Conservation (phyloP, 2,113 vertebrate genomes). For the Genyomyrus donnyi region DNA sequence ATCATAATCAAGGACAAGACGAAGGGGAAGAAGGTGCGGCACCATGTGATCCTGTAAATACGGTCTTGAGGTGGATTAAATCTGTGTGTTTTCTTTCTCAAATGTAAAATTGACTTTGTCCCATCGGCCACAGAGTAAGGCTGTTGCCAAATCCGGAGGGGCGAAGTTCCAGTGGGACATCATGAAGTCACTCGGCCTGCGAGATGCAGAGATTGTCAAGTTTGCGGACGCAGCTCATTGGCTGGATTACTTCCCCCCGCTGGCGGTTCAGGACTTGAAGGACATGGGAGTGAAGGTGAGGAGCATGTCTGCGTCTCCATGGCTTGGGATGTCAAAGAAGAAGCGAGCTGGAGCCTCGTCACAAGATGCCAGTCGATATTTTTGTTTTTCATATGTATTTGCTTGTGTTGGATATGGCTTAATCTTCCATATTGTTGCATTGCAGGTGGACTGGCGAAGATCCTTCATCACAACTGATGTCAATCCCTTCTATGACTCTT, state of each 20-base stretch:
- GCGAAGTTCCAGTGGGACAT: constrained; percentile 91
- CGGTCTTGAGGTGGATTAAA: not conserved
- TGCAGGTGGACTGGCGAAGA: constrained; percentile 88
- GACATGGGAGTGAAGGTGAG: constrained; percentile 88
- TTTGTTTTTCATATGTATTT: not conserved
- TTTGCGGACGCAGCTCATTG: constrained; percentile 91
- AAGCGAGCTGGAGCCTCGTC: not conserved
- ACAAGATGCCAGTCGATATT: not conserved
- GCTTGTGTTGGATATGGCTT: not conserved
- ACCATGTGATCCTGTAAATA: not conserved
- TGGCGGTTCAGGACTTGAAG: constrained; percentile 84
- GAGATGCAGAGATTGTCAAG: constrained; percentile 71
- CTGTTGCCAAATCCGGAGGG: constrained; percentile 76
- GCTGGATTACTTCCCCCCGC: constrained; percentile 90
- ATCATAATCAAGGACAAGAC: constrained; percentile 86
- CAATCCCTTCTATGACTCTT: constrained; percentile 94
- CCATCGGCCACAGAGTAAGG: constrained; percentile 78
- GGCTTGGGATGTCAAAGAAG: not conserved
- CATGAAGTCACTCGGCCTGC: constrained; percentile 86
- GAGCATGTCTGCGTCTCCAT: not conserved
- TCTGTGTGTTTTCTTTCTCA: not conserved
- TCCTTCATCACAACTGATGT: constrained; percentile 93
- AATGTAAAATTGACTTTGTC: not conserved
- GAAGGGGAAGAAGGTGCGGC: constrained; percentile 86
- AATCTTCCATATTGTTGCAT: constrained; percentile 12